phyloP scores from a whole-genome alignment of 2,888 invertebrate genomes.

The Philereme transversata region DNA sequence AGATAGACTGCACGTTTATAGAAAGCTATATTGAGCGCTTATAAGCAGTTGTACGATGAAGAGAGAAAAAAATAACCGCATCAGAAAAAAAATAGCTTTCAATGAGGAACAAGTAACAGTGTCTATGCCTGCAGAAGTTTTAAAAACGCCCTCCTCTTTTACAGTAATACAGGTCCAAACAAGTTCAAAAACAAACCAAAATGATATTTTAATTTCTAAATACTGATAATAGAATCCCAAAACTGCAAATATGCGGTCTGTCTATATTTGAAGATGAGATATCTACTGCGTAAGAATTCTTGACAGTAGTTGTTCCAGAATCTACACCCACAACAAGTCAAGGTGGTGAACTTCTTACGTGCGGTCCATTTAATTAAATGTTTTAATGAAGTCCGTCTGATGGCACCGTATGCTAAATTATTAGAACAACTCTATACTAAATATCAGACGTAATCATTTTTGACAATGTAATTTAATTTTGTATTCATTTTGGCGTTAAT shows the following conservation, averaged over 20 bases:
- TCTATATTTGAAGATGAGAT: neutral
- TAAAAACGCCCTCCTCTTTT: too few relatives aligned
- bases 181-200: too few relatives aligned
- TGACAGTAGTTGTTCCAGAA: neutral
- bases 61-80: too few relatives aligned
- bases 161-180: too few relatives aligned
- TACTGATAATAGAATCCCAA: neutral
- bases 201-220: too few relatives aligned
- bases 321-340: neutral
- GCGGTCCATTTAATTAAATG: slow-evolving; percentile 1
- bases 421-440: slow-evolving; percentile 26
- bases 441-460: slow-evolving; percentile 30
- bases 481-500: slow-evolving; percentile 30
- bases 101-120: too few relatives aligned
- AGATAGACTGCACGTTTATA: slow-evolving; percentile 9
- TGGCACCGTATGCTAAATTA: slow-evolving; percentile 9
- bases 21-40: neutral
- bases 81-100: too few relatives aligned
- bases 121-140: too few relatives aligned
- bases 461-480: slow-evolving; percentile 36
- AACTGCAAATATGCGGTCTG: neutral
- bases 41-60: too few relatives aligned
- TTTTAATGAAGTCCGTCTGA: slow-evolving; percentile 12
- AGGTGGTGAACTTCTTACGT: neutral
- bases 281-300: neutral